Percentiles rank a stretch among this genome's conserved stretches.
phyloP scores from a whole-genome alignment of 1,140 invertebrate species.

The Leptonema lineaticorne region DNA sequence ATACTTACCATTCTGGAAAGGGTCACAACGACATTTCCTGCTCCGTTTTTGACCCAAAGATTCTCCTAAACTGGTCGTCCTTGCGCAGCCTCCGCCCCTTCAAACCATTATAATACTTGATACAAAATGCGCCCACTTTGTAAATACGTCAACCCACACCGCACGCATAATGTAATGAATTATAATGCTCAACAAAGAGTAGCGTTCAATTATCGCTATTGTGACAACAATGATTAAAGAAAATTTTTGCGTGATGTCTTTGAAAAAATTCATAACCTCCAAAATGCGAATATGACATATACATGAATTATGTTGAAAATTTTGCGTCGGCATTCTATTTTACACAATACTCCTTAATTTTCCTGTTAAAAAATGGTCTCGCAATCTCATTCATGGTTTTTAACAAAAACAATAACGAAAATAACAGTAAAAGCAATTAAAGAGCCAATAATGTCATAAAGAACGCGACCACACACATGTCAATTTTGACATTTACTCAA shows the following conservation, averaged over 20 bases:
- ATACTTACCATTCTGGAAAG: not conserved
- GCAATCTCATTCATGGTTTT: too few relatives aligned
- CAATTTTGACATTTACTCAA: too few relatives aligned
- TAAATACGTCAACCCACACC: not conserved
- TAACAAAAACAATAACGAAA: too few relatives aligned
- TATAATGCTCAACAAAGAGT: not conserved
- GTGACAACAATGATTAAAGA: too few relatives aligned
- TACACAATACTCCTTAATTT: too few relatives aligned
- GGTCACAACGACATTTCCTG: constrained; percentile 14
- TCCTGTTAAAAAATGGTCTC: too few relatives aligned
- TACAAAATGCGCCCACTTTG: constrained; percentile 6
- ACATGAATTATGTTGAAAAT: not conserved
- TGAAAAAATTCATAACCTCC: not conserved
- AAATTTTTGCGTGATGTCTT: too few relatives aligned
- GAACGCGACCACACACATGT: too few relatives aligned
- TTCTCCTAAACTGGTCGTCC: constrained; percentile 18
- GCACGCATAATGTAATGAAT: not conserved
- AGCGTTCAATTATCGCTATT: too few relatives aligned
- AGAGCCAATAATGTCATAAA: too few relatives aligned
- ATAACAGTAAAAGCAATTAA: too few relatives aligned
- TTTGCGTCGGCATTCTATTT: not conserved
- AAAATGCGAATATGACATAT: not conserved
- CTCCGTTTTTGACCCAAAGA: constrained; percentile 22
- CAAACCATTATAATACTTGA: not conserved
- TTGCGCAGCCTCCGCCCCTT: constrained; percentile 18